phyloP scores from a whole-genome alignment of 2,113 vertebrate genomes.

The Thalassoma bifasciatum region DNA sequence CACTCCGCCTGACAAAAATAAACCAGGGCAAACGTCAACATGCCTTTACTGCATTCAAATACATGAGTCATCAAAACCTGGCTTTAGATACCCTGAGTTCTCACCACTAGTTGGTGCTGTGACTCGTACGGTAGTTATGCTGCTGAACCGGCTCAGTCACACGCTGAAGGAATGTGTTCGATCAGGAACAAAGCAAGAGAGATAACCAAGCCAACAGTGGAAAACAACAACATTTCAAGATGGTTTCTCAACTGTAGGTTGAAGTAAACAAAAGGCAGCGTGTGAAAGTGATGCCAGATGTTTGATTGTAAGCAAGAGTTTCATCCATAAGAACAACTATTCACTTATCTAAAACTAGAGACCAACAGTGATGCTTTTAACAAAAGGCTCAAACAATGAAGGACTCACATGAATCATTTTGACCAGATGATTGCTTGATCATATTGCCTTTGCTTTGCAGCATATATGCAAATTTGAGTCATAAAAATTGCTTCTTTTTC shows the following conservation, averaged over 20 bases:
- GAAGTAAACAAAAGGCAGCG: background rate
- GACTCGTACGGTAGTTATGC: background rate
- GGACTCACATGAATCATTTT: no score
- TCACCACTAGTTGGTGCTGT: background rate
- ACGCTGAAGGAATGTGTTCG: slow-evolving; percentile 20
- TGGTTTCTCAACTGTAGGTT: background rate
- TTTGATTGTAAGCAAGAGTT: no score
- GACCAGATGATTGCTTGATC: no score
- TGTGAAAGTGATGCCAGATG: background rate
- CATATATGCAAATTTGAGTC: no score
- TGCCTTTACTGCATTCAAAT: background rate
- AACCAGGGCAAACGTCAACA: background rate
- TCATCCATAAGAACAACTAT: no score
- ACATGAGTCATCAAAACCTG: background rate
- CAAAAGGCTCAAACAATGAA: no score
- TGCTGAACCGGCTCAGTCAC: slow-evolving; percentile 29
- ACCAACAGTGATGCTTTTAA: no score
- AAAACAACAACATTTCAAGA: slow-evolving; percentile 19
- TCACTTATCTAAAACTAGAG: no score
- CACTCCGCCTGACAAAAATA: slow-evolving; percentile 74
- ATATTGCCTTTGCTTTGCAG: no score
- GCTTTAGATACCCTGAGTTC: background rate
- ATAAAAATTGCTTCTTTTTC: no score
- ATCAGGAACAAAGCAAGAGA: slow-evolving; percentile 2
- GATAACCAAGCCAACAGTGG: background rate